Conservation (phyloP, 2,888 invertebrate genomes). For the Eupithecia vulgata region DNA sequence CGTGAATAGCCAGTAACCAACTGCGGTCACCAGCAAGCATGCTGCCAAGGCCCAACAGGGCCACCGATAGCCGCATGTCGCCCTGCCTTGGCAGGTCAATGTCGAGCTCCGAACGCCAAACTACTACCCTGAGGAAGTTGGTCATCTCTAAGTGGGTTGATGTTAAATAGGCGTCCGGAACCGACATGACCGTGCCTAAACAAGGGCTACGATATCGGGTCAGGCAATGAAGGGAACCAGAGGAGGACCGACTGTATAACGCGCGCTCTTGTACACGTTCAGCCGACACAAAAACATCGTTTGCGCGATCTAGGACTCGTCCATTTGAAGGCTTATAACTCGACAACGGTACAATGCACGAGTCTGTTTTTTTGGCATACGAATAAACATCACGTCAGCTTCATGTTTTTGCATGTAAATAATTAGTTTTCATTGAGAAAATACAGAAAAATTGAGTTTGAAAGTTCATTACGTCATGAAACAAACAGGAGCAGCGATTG, state of each 20-base stretch:
- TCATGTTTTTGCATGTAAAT: background rate
- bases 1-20: conserved; percentile 35
- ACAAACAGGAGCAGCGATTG: conserved; percentile 23
- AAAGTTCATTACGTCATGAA: conserved; percentile 18
- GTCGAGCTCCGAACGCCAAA: conserved; percentile 41
- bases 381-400: background rate
- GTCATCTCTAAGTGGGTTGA: conserved; percentile 26
- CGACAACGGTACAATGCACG: background rate
- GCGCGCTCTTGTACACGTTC: background rate
- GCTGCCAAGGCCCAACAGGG: conserved; percentile 41
- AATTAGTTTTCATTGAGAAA: conserved; percentile 22
- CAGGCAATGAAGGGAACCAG: conserved; percentile 40
- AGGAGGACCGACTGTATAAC: conserved; percentile 34
- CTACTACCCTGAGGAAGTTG: conserved; percentile 33
- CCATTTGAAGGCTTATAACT: conserved; percentile 21
- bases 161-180: conserved; percentile 36
- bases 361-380: background rate
- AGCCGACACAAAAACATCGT: conserved; percentile 21
- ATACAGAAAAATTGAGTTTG: conserved; percentile 13
- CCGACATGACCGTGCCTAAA: conserved; percentile 35
- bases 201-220: conserved; percentile 33
- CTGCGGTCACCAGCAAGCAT: conserved; percentile 35
- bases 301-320: conserved; percentile 38
- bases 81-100: conserved; percentile 33
- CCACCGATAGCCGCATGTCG: conserved; percentile 35